These are phyloP conservation scores for Chrysolina haemoptera DNA, from an alignment of 2,888 invertebrate genomes.

Conservation along the genomic window DNA sequence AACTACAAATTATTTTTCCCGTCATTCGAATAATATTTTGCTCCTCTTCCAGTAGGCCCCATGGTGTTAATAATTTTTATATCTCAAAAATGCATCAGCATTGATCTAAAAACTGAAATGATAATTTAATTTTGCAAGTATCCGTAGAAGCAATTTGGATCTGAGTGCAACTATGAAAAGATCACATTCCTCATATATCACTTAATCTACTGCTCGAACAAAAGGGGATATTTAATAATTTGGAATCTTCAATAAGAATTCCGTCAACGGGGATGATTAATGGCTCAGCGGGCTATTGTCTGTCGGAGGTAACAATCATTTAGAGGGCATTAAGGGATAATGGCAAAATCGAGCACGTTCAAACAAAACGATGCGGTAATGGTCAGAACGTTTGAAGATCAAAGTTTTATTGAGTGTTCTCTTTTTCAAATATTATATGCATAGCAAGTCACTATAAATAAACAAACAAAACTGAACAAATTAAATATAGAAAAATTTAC, in stretches of 20 bases:
- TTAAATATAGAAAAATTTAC: no score
- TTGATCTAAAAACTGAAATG: no score
- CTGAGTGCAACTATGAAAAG: background rate
- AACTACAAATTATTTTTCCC: no score
- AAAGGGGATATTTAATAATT: slow-evolving; percentile 54
- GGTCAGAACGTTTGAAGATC: background rate
- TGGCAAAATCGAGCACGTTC: slow-evolving; percentile 23
- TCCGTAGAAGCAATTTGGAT: no score
- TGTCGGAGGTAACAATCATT: slow-evolving; percentile 48
- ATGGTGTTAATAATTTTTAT: no score
- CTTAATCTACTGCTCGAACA: slow-evolving; percentile 44
- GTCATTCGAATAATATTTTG: no score
- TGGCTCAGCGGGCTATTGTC: slow-evolving; percentile 50
- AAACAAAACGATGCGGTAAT: slow-evolving; percentile 16
- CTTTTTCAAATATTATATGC: no score
- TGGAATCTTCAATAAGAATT: slow-evolving; percentile 54
- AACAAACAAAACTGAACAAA: no score
- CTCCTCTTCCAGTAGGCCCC: no score
- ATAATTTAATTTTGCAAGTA: no score
- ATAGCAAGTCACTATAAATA: no score
- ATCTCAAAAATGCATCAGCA: no score
- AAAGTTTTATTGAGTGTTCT: background rate
- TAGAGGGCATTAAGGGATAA: slow-evolving; percentile 32
- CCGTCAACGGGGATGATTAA: slow-evolving; percentile 55
- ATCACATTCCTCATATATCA: slow-evolving; percentile 48